Conservation (phyloP, 2,797 vertebrate species). For the Neosilurus hyrtlii region DNA sequence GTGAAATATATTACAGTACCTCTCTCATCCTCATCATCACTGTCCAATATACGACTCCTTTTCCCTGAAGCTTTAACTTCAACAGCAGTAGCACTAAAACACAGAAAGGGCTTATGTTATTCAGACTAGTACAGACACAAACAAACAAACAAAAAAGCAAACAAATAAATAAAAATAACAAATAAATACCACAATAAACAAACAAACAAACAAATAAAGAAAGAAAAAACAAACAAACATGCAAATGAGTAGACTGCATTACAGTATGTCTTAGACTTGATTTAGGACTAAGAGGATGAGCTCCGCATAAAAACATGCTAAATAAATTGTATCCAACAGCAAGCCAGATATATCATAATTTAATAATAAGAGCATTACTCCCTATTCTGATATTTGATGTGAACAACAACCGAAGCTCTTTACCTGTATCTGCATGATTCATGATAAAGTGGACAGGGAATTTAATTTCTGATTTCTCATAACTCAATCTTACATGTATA, state of each 20-base stretch:
- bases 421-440: neutral
- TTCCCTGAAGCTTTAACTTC: constrained; percentile 64
- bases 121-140: neutral
- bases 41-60: constrained; percentile 72
- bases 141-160: too few species aligned
- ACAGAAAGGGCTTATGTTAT: constrained; percentile 8
- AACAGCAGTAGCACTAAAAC: constrained; percentile 27
- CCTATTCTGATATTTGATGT: neutral
- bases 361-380: too few species aligned
- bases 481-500: neutral
- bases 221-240: too few species aligned
- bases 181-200: too few species aligned
- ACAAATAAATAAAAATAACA: too few species aligned
- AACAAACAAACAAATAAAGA: too few species aligned
- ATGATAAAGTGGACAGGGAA: neutral
- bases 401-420: neutral
- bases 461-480: neutral
- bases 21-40: constrained; percentile 57
- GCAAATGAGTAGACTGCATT: too few species aligned
- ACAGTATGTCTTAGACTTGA: too few species aligned
- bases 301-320: neutral
- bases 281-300: neutral
- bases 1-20: neutral
- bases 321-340: constrained; percentile 13
- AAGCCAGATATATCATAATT: neutral